phyloP scores from a whole-genome alignment of 2,888 invertebrate genomes.

The Pollenia labialis region DNA sequence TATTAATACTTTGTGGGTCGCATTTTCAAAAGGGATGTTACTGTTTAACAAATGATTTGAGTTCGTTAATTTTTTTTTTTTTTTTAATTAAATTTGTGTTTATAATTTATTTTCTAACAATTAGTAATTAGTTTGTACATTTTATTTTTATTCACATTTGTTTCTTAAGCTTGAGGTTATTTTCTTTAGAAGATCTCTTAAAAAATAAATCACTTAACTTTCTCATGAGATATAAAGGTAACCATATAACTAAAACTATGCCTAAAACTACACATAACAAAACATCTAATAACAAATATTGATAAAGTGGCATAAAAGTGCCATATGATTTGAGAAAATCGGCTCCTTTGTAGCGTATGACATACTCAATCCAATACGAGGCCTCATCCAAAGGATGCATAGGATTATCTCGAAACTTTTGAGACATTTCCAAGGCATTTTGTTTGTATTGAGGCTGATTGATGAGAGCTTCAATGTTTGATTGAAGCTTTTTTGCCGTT shows the following conservation, averaged over 20 bases:
- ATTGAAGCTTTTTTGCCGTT: constrained; percentile 80
- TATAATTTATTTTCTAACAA: not conserved
- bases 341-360: constrained; percentile 84
- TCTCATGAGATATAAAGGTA: constrained; percentile 76
- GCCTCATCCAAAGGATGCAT: constrained; percentile 86
- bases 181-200: constrained; percentile 18
- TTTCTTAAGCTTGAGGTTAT: constrained; percentile 41
- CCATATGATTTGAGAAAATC: constrained; percentile 83
- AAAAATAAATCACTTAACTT: constrained; percentile 35
- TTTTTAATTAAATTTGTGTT: not conserved
- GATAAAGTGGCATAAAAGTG: constrained; percentile 83
- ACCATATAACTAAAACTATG: constrained; percentile 75
- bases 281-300: constrained; percentile 85
- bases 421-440: constrained; percentile 84
- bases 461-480: constrained; percentile 81
- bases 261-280: constrained; percentile 82
- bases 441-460: constrained; percentile 82
- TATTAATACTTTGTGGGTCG: too few relatives aligned
- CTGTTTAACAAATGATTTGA: too few relatives aligned
- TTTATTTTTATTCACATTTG: constrained; percentile 29
- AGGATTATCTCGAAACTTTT: constrained; percentile 85
- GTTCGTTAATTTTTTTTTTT: not conserved
- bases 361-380: constrained; percentile 87
- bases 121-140: constrained; percentile 49
- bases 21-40: too few relatives aligned